Evolutionary conservation across 2,113 vertebrate genomes (phyloP), one percentile per base, ranked within the genome.

Genomic region (Chascanopsetta lugubris): DNA sequence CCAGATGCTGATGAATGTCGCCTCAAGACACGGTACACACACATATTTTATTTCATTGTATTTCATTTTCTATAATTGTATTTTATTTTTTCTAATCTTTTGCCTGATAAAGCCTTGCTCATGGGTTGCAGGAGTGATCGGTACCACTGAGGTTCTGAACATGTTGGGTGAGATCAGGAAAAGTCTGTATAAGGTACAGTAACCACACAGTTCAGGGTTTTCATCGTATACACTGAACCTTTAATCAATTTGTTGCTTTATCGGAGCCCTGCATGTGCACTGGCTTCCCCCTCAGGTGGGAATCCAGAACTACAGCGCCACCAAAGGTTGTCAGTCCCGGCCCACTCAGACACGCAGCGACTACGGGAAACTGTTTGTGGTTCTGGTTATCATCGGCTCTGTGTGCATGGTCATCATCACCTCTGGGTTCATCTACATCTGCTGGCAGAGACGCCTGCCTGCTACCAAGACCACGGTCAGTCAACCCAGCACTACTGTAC

Each of bases 351-450:
- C 93, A 0, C 96, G 94, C 69, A 95, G 96, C 0, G 96, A 98
- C 91, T 98, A 98, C n/a, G 94, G 96, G 43, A 99, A 97, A 6
- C 94, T 98, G 51, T 98, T 98, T 18, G 94, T 98, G 67, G 95
- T 99, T 30, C 81, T 99, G 80, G 95, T 99, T 72, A 96, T 98
- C 87, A 98, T 99, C 0, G 97, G 97, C 7, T 96, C 96, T 17
- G 85, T 98, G 75, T 99, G 97, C 13, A 93, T 96, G 82, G 87
- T 96, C 89, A 97, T 99, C 89, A 99, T 99, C 17, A 91, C 94
- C 0, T 87, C 96, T 1, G 96, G 97, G 13, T 90, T 97, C 62
- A 93, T 97, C 55, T 99, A 99, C 82, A 98, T 98, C 87, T 99
- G 96, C 90, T 99, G 96, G 97, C 95, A 97, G 84, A 92, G 94